phyloP scores from a whole-genome alignment of 2,888 invertebrate genomes.

The Cosmia trapezina region DNA sequence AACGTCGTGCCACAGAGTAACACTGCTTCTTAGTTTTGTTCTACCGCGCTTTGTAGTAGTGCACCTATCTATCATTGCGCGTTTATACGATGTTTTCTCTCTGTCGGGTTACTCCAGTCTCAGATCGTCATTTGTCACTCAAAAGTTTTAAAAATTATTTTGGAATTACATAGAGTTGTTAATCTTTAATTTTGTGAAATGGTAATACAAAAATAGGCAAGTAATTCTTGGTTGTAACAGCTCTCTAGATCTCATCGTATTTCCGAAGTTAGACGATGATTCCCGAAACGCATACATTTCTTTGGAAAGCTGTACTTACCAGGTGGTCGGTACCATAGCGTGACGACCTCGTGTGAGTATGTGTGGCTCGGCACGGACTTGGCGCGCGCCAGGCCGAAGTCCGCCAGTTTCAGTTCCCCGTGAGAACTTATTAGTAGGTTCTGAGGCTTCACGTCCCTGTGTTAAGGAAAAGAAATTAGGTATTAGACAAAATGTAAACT shows the following conservation, averaged over 20 bases:
- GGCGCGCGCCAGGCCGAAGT: conserved; percentile 99
- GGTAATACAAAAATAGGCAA: neutral
- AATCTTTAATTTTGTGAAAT: neutral
- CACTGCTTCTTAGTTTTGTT: neutral
- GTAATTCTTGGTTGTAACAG: neutral
- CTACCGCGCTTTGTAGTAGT: neutral
- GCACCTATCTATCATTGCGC: neutral
- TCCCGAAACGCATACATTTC: neutral
- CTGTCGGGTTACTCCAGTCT: neutral
- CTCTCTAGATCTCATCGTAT: neutral
- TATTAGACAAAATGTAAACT: conserved; percentile 1
- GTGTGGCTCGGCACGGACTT: conserved; percentile 99
- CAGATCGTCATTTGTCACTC: neutral
- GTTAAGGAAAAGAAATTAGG: neutral
- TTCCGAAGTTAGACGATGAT: neutral
- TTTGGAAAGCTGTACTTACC: conserved; percentile 79
- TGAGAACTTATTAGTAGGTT: conserved; percentile 99
- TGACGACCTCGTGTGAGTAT: conserved; percentile 99
- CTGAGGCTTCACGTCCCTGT: conserved; percentile 98
- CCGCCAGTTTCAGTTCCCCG: conserved; percentile 99
- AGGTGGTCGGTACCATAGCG: conserved; percentile 99
- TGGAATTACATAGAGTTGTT: neutral
- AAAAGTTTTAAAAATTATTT: neutral
- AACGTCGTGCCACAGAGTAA: neutral
- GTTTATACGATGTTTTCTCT: neutral